Percentiles rank a stretch among this genome's conserved stretches.
phyloP scores from a whole-genome alignment of 2,113 vertebrate species.

The Genyomyrus donnyi region DNA sequence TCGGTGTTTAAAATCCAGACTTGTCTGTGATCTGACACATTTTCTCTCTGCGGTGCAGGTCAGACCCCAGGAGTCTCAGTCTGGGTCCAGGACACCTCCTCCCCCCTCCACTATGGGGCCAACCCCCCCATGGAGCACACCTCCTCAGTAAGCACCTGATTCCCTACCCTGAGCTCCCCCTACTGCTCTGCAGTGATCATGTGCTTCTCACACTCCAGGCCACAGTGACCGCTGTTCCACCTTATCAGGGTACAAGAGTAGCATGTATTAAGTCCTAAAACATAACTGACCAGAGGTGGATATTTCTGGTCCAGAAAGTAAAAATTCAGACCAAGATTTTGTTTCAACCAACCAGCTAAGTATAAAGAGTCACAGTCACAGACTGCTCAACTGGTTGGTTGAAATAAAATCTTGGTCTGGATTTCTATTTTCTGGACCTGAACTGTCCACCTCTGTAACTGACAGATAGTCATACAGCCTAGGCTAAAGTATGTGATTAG shows the following conservation, averaged over 20 bases:
- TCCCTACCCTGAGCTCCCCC: background rate
- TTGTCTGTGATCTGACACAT: background rate
- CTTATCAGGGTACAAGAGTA: background rate
- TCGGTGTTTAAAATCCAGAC: background rate
- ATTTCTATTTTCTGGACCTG: background rate
- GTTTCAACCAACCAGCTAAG: background rate
- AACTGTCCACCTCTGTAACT: background rate
- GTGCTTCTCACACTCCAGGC: background rate
- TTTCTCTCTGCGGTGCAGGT: slow-evolving; percentile 46
- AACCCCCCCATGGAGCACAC: slow-evolving; percentile 59
- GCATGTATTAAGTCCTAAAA: background rate
- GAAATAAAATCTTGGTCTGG: background rate
- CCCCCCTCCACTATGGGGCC: slow-evolving; percentile 62
- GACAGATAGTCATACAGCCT: background rate
- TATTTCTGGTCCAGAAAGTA: background rate
- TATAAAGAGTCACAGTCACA: background rate
- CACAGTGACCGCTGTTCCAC: background rate
- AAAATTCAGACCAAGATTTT: background rate
- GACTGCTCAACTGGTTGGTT: background rate
- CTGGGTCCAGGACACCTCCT: slow-evolving; percentile 62
- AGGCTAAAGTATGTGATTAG: background rate
- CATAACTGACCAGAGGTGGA: background rate
- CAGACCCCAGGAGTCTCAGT: slow-evolving; percentile 51
- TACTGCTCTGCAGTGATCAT: slow-evolving; percentile 45
- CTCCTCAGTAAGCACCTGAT: slow-evolving; percentile 27